Evolutionary conservation across 2,113 vertebrate genomes (phyloP), one percentile per base, ranked within the genome.

Genomic region (Bubo bubo): DNA sequence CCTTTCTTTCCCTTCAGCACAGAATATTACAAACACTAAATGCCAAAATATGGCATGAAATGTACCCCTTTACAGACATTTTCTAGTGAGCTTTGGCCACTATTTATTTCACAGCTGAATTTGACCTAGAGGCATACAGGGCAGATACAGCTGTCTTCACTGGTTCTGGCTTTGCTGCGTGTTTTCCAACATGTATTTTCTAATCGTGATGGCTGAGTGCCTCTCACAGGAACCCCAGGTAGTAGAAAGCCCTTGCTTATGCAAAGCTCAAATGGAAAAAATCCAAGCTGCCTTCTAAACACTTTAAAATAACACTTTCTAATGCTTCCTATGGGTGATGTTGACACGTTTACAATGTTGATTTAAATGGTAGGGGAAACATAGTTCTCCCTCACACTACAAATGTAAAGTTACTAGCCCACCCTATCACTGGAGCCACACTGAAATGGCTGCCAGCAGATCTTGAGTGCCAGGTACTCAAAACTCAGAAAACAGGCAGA

Each of bases 311-410:
- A 95, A 73, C 94, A 93, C 91, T 87, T 95, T 89, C 94, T 97
- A 97, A 95, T 95, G 76, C 94, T 93, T 95, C 92, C 88, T 92
- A 75, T 0, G 9, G 86, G 93, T 79, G 56, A 94, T 94, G 94
- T 75, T 93, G 92, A 95, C 95, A 95, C 47, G 79, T 97, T 96
- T 97, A 94, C 95, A 91, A 75, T 85, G 94, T 95, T 96, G 91
- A 94, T 95, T 95, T 96, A 95, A 91, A 71, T 39, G 41, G 77
- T 13, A 93, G 35, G 76, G 73, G 68, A 35, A 91, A 52, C 26
- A 52, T 28, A 92, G 72, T 59, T 92, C 70, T 89, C 95, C 66
- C 86, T 89, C 66, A 94, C 80, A 87, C 66, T 34, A 60, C 49
- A 86, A 84, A 95, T 30, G 62, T 81, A 77, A 84, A 91, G 49